Conservation (phyloP, 2,113 vertebrate species). For the Brachypodius melanocephalos region DNA sequence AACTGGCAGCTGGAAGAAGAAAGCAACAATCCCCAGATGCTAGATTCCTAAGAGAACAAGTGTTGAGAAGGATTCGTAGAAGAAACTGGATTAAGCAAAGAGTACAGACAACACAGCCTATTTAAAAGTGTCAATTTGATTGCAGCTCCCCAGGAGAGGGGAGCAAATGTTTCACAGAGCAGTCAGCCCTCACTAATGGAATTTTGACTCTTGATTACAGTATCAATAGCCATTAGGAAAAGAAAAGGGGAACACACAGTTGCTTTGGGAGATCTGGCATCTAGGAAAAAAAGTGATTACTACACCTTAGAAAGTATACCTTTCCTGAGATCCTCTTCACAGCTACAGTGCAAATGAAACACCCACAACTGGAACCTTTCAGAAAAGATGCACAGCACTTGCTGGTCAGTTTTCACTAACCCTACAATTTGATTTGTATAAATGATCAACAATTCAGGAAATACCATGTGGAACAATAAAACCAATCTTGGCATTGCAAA, state of each 20-base stretch:
- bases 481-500: background rate
- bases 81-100: background rate
- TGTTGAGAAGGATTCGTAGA: background rate
- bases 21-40: background rate
- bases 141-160: background rate
- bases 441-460: background rate
- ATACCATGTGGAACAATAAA: background rate
- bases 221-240: background rate
- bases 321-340: background rate
- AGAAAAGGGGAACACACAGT: background rate
- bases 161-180: background rate
- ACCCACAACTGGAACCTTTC: fast-evolving
- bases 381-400: background rate
- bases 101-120: background rate
- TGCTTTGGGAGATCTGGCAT: background rate
- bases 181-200: background rate
- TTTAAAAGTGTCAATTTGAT: background rate
- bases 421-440: background rate
- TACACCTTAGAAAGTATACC: background rate
- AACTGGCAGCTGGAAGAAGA: background rate
- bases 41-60: background rate
- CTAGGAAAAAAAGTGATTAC: background rate
- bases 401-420: background rate
- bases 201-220: background rate
- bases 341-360: background rate